Percentiles rank a stretch among this genome's conserved stretches.
These are phyloP conservation scores for Botia almorhae DNA, from an alignment of 2,797 vertebrate species.

Conservation along the genomic window DNA sequence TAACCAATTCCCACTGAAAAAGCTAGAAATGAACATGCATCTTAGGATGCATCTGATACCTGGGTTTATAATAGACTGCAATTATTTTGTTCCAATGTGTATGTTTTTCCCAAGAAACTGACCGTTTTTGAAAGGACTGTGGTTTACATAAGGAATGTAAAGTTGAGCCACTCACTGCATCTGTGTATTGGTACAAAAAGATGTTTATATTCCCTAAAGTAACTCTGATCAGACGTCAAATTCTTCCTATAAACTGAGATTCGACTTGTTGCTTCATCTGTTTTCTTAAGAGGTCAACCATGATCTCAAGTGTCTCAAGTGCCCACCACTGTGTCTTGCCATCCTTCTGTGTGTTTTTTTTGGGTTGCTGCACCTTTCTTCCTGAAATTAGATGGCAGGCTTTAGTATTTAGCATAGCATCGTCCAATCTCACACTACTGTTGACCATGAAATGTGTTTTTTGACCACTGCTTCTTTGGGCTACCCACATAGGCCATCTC, in stretches of 20 bases:
- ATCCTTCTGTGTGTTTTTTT: not conserved
- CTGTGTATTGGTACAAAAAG: not conserved
- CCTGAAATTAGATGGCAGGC: too few species aligned
- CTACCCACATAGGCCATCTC: constrained; percentile 87
- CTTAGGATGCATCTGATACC: constrained; percentile 7
- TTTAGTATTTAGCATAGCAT: too few species aligned
- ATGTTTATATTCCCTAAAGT: constrained; percentile 27
- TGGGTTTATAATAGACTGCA: constrained; percentile 3
- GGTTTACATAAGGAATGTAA: constrained; percentile 3
- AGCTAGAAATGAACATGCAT: constrained; percentile 21
- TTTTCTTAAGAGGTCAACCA: constrained; percentile 28
- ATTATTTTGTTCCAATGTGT: constrained; percentile 36
- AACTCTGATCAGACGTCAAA: not conserved
- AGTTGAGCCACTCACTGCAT: not conserved
- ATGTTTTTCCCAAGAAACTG: not conserved
- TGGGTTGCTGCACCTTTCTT: too few species aligned
- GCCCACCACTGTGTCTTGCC: not conserved
- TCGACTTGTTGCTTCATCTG: constrained; percentile 31
- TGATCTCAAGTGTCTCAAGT: not conserved
- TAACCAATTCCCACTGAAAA: constrained; percentile 10
- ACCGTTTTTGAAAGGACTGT: not conserved
- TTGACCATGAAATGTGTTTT: not conserved
- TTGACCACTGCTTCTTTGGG: constrained; percentile 10
- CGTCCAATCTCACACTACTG: too few species aligned
- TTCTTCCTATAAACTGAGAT: constrained; percentile 29